Evolutionary conservation across 1,140 invertebrate genomes (phyloP), one percentile per base, ranked within the genome.

Genomic region (Monochamus saltuarius): DNA sequence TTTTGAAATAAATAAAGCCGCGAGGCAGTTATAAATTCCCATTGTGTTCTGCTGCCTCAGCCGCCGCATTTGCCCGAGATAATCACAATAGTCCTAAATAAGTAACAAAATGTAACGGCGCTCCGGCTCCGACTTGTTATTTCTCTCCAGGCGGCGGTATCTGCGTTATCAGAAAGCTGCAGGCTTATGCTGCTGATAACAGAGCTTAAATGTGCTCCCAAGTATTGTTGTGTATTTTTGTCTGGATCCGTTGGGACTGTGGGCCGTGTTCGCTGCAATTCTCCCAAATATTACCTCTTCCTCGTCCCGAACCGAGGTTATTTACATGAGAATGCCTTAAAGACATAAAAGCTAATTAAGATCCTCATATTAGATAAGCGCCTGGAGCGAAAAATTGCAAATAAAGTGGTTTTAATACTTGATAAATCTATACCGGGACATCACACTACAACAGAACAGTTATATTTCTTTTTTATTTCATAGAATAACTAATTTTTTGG

Each of bases 151-250:
- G 49, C 59, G 59, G 45, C 38, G 38, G 42, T 56, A 56, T 56
- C 42, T 43, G 45, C 59, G 59, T 61, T 61, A 61, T 61, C 59
- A 61, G 59, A 56, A 61, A 56, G 59, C 53, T 61, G 52, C 59
- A 61, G 59, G 59, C 59, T 61, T 55, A 55, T 56, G 53, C 53
- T 56, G 45, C 56, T 56, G 59, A 61, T 61, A 61, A 56, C 53
- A 56, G 56, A 56, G 59, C 59, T 61, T 61, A 59, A 61, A 61
- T 51, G 59, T 55, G 53, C 59, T 61, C 56, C 56, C 45, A 61
- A 61, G 59, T 56, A 61, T 61, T 61, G 58, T 29, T 60, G 46
- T 60, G 54, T 43, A 39, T 54, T 60, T 60, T 60, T 52, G 58
- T 46, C 14, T 40, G 11, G 11, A 16, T 13, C 39, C 11, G 11